These are phyloP conservation scores for Pseudotriccus pelzelni DNA, from an alignment of 2,797 vertebrate species.

Conservation along the genomic window DNA sequence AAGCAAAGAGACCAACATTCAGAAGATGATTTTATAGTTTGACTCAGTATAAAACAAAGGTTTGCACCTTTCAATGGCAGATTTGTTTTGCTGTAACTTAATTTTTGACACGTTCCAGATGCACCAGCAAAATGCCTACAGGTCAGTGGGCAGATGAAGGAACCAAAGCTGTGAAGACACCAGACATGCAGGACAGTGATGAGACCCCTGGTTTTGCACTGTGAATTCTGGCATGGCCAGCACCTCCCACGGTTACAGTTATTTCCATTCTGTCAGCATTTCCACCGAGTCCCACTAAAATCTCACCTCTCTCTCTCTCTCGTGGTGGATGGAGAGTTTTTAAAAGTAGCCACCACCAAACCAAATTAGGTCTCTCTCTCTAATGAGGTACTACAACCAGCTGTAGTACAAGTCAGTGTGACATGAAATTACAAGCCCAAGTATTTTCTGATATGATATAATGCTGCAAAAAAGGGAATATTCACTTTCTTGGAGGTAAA, in stretches of 20 bases:
- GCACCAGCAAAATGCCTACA: neutral
- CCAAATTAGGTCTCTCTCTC: neutral
- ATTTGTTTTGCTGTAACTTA: neutral
- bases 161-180: neutral
- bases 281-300: neutral
- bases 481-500: neutral
- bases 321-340: accelerated
- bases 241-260: neutral
- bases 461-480: neutral
- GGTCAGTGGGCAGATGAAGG: neutral
- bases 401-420: neutral
- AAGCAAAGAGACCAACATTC: neutral
- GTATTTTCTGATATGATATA: neutral
- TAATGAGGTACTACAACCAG: neutral
- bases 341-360: neutral
- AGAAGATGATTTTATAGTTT: neutral
- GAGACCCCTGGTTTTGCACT: neutral
- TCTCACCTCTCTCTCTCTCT: neutral
- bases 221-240: neutral
- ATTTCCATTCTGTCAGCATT: neutral
- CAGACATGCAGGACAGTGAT: neutral
- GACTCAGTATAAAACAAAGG: neutral
- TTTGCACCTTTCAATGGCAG: neutral
- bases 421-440: neutral
- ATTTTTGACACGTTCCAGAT: neutral